phyloP scores from a whole-genome alignment of 2,113 vertebrate genomes.

The Indri indri region DNA sequence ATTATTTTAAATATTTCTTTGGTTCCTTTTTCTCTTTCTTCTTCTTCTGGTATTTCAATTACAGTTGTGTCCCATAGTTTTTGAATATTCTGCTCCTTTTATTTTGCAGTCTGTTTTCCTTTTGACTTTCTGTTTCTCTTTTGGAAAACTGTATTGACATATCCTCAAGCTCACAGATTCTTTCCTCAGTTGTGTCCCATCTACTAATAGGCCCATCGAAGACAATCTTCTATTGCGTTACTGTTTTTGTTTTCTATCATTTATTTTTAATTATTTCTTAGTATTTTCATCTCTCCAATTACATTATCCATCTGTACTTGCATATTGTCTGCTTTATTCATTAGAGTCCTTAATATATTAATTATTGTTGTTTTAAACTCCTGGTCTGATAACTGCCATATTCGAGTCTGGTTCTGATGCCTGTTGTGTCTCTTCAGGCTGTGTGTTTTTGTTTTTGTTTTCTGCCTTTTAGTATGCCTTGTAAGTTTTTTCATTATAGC shows the following conservation, averaged over 20 bases:
- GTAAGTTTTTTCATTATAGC: not conserved
- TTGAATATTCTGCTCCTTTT: not conserved
- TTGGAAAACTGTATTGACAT: not conserved
- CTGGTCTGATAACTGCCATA: not conserved
- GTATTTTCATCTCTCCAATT: not conserved
- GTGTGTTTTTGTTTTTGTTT: not conserved
- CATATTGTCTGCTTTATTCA: not conserved
- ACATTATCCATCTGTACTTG: not conserved
- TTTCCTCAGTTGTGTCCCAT: not conserved
- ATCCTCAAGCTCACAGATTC: not conserved
- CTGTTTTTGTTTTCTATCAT: not conserved
- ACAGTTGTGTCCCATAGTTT: too few species aligned
- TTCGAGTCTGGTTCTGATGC: not conserved
- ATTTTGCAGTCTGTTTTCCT: not conserved
- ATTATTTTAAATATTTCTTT: not conserved
- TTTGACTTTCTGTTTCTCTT: not conserved
- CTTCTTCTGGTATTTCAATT: not conserved
- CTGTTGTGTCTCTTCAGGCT: not conserved
- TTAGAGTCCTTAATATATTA: not conserved
- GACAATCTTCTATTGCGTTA: not conserved
- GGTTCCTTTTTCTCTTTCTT: not conserved
- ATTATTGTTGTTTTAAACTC: not conserved
- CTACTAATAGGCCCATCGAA: not conserved
- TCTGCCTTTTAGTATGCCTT: not conserved
- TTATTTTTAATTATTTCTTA: not conserved